These are phyloP conservation scores for Anagrus nilaparvatae DNA, from an alignment of 1,140 invertebrate genomes.

Conservation along the genomic window DNA sequence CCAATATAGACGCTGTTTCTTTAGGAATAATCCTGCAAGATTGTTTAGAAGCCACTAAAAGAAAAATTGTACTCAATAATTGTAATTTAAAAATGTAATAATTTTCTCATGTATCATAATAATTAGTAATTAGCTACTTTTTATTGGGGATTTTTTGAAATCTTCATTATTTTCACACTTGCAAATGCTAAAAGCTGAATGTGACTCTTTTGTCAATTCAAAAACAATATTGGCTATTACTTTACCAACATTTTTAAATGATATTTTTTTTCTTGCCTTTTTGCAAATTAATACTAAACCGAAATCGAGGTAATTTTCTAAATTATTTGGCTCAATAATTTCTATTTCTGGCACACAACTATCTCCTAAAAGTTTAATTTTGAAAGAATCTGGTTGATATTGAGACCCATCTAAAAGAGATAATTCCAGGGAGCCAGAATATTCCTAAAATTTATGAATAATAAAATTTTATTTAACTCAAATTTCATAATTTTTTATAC, in stretches of 20 bases:
- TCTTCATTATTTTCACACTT: not conserved
- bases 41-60: too few relatives aligned
- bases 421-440: too few relatives aligned
- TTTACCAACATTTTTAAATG: constrained; percentile 24
- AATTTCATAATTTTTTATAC: too few relatives aligned
- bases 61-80: too few relatives aligned
- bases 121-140: not conserved
- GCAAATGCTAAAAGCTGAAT: not conserved
- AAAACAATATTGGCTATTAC: constrained; percentile 23
- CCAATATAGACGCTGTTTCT: constrained; percentile 13
- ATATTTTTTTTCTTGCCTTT: constrained; percentile 10
- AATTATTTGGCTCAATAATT: constrained; percentile 20
- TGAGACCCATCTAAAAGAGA: too few relatives aligned
- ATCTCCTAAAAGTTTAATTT: constrained; percentile 22
- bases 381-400: not conserved
- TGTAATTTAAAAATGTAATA: constrained; percentile 9
- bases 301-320: constrained; percentile 17
- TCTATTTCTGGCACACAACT: constrained; percentile 29
- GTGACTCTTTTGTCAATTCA: constrained; percentile 12
- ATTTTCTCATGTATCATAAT: constrained; percentile 10
- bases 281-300: constrained; percentile 21
- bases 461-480: too few relatives aligned
- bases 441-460: too few relatives aligned
- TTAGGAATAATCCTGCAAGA: constrained; percentile 11
- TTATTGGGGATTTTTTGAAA: not conserved